These are phyloP conservation scores for Acropternis orthonyx DNA, from an alignment of 2,797 vertebrate genomes.

Conservation along the genomic window DNA sequence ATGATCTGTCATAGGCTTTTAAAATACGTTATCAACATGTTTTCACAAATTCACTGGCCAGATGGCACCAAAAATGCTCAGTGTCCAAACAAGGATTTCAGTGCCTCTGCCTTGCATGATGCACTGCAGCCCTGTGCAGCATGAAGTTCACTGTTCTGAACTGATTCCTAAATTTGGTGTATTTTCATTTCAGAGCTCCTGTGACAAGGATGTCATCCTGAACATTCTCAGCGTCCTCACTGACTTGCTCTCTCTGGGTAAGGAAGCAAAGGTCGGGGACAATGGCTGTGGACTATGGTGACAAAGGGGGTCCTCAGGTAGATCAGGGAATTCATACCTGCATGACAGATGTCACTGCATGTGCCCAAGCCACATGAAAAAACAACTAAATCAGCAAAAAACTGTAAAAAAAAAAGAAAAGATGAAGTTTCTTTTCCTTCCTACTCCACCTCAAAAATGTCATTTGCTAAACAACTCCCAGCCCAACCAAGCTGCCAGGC, in stretches of 20 bases:
- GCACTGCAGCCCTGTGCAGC: background rate
- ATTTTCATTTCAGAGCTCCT: conserved; percentile 78
- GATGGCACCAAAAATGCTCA: background rate
- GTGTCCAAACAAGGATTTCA: background rate
- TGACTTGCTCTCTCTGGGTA: conserved; percentile 88
- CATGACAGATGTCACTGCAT: background rate
- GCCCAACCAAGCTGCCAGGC: background rate
- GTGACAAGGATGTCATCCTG: conserved; percentile 81
- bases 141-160: background rate
- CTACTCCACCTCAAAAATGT: background rate
- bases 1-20: background rate
- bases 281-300: too few species aligned
- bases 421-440: background rate
- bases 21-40: background rate
- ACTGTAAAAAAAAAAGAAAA: background rate
- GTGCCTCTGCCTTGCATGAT: background rate
- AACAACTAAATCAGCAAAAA: background rate
- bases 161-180: background rate
- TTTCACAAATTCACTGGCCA: background rate
- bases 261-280: conserved; percentile 40
- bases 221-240: conserved; percentile 85
- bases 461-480: background rate
- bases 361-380: rapidly evolving
- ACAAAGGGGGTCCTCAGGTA: background rate
- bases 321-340: background rate